Evolutionary conservation across 2,113 vertebrate genomes (phyloP).

Genomic region (Empidonax alnorum): DNA sequence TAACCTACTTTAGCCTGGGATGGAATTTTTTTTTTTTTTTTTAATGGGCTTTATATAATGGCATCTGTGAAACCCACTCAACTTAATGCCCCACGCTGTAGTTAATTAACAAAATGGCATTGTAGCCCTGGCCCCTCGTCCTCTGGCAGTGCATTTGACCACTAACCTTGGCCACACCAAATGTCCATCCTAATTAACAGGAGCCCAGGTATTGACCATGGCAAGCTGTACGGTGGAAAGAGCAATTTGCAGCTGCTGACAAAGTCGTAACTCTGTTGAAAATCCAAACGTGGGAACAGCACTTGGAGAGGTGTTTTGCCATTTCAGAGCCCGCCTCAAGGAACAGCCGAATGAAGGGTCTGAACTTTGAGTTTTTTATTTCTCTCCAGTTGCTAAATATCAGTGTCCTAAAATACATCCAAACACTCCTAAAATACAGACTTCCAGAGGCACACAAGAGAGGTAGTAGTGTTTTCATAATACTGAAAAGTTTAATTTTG

Average conservation of each 20-base stretch:
- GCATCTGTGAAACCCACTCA: not conserved
- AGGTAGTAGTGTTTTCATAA: not conserved
- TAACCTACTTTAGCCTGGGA: conserved; percentile 60
- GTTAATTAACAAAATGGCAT: conserved; percentile 16
- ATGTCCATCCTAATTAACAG: not conserved
- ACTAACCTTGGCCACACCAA: not conserved
- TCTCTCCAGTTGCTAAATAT: not conserved
- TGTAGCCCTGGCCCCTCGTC: not conserved
- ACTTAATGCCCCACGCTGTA: not conserved
- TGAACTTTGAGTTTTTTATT: not conserved
- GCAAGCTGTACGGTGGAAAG: not conserved
- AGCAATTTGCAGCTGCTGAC: conserved; percentile 14
- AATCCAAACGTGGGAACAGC: not conserved
- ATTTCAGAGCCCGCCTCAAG: not conserved
- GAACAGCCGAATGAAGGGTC: not conserved
- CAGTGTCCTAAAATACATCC: not conserved
- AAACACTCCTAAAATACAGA: not conserved
- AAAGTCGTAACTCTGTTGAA: not conserved
- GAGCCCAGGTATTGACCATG: not conserved
- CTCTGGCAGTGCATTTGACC: not conserved
- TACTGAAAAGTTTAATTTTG: not conserved
- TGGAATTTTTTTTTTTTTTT: not conserved
- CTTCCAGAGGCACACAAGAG: not conserved
- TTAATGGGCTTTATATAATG: conserved; percentile 36
- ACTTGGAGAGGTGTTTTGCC: not conserved